Base-by-base conservation (phyloP, 1,140 invertebrate genomes). In the Agrilus planipennis region DNA sequence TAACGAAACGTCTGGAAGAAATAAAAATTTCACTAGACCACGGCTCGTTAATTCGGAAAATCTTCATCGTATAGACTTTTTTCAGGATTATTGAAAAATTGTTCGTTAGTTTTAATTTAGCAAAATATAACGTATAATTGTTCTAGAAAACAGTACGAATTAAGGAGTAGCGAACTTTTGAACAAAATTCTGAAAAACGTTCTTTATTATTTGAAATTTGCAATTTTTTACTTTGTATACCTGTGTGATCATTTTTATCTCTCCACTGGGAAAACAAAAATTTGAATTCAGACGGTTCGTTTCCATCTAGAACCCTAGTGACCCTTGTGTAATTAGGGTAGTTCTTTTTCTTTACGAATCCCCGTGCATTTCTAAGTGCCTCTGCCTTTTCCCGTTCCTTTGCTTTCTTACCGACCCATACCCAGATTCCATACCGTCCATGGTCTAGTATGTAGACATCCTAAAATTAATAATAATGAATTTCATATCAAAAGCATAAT, bases 371-470 rank as follows among this genome's bases (percentile, higher is more conserved):
- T 49, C 84, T 71, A 62, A 92, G 79, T 1, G 84, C 84, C 65
- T 80, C 86, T 16, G 70, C 68, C 46, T 79, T 72, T 61, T 83
- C 85, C 47, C 75, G 79, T 22, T 64, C 67, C 32, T 66, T 76
- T 25, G 83, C 75, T 47, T 76, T 65, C 57, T 73, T 75, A 0
- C 91, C 91, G 5, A 90, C 81, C 91, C 91, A 96, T 2, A 89
- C 80, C 89, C 90, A 95, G 41, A 94, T 78, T 1, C 88, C 89
- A 1, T 81, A 76, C 6, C 68, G 67, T n/a, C 82, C 83, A 50
- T 86, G 84, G 58, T 94, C 89, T 20, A 95, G 65, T 40, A 95
- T 79, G 61, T 81, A 95, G 0, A 86, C 82, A 48, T 84, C 79
- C 79, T 86, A 58, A 28, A 58, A 58, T n/a, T n/a, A 29, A 29